phyloP scores from a whole-genome alignment of 2,888 invertebrate genomes.

The Anthophora plumipes region DNA sequence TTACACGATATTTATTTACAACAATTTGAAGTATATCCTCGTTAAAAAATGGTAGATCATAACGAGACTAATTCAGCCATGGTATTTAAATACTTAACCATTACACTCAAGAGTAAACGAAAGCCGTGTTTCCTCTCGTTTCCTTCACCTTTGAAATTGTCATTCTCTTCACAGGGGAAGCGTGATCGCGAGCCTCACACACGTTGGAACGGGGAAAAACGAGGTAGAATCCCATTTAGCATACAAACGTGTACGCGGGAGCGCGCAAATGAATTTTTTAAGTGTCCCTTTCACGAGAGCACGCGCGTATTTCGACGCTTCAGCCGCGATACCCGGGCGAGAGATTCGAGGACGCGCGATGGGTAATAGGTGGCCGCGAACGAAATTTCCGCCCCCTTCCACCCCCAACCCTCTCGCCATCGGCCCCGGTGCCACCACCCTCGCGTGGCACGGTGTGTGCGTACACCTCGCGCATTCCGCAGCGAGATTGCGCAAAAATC shows the following conservation, averaged over 20 bases:
- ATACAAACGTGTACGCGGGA: constrained; percentile 18
- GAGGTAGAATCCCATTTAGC: constrained; percentile 38
- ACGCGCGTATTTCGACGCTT: constrained; percentile 59
- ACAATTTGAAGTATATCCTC: too few species aligned
- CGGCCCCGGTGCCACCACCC: constrained; percentile 22
- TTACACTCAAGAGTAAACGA: not conserved
- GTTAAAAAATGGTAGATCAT: too few species aligned
- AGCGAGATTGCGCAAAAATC: constrained; percentile 80
- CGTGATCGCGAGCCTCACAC: not conserved
- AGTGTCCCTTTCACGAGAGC: constrained; percentile 56
- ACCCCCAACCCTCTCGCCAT: not conserved
- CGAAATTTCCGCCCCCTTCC: constrained; percentile 59
- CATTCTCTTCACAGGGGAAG: not conserved
- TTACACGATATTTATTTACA: too few species aligned
- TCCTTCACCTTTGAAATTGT: not conserved
- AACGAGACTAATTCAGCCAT: too few species aligned
- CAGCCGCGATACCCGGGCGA: constrained; percentile 53
- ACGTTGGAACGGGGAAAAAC: constrained; percentile 9
- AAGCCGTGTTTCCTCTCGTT: not conserved
- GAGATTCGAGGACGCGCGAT: constrained; percentile 60
- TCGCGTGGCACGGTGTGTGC: constrained; percentile 35
- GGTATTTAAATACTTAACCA: too few species aligned
- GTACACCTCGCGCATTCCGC: constrained; percentile 73
- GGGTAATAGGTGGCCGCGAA: constrained; percentile 63
- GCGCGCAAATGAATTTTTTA: constrained; percentile 68